These are phyloP conservation scores for Gadopsis bispinosus DNA, from an alignment of 2,797 vertebrate genomes.

Conservation along the genomic window DNA sequence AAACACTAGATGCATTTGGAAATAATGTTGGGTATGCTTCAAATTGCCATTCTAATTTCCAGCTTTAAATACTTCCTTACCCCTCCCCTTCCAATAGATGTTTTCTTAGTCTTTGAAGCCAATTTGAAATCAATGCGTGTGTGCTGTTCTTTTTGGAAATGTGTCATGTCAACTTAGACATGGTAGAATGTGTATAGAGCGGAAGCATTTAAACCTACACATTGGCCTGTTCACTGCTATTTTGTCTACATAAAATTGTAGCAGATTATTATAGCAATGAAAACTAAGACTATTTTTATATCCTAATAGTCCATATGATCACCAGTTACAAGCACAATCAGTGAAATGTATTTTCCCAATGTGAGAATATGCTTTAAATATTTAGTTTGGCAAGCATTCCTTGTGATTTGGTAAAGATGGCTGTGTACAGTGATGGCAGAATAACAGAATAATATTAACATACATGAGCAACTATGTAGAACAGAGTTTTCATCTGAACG, in stretches of 20 bases:
- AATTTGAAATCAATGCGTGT: not conserved
- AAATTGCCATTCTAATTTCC: not conserved
- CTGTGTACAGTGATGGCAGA: conserved; percentile 1
- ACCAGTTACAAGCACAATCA: not conserved
- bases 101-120: not conserved
- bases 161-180: not conserved
- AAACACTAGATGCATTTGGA: not conserved
- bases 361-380: not conserved
- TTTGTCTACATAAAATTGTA: not conserved
- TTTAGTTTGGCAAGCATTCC: not conserved
- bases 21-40: not conserved
- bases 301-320: not conserved
- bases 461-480: conserved; percentile 41
- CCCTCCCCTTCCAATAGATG: not conserved
- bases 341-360: not conserved
- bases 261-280: not conserved
- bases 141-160: not conserved
- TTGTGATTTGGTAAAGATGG: not conserved
- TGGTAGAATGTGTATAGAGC: not conserved
- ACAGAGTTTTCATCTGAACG: conserved; percentile 26
- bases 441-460: conserved; percentile 35
- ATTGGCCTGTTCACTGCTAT: not conserved
- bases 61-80: not conserved
- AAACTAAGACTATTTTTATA: not conserved
- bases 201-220: not conserved